Conservation (phyloP, 1,140 invertebrate genomes). For the Papilio dardanus region DNA sequence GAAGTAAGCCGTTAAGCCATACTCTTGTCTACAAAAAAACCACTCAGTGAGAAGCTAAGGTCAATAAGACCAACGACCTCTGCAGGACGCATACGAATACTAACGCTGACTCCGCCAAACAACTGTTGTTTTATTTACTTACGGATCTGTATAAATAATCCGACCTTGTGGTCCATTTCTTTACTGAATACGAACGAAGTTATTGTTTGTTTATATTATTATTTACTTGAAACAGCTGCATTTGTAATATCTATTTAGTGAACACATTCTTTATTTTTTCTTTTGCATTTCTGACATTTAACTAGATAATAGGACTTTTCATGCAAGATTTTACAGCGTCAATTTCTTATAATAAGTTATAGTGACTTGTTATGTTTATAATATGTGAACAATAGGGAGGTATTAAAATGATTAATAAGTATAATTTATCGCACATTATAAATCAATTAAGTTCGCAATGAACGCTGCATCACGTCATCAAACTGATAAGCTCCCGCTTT, state of each 20-base stretch:
- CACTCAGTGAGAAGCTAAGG: conserved; percentile 20
- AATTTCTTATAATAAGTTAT: no score
- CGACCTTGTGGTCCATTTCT: conserved; percentile 11
- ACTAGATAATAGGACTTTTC: no score
- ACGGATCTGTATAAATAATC: conserved; percentile 21
- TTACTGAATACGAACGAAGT: conserved; percentile 8
- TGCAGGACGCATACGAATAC: conserved; percentile 17
- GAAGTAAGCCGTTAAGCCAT: neutral
- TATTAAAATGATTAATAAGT: conserved; percentile 29
- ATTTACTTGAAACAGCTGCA: neutral
- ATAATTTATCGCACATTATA: conserved; percentile 40
- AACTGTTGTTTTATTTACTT: conserved; percentile 18
- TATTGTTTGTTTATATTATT: conserved; percentile 12
- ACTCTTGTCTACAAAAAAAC: neutral
- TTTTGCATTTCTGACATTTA: neutral
- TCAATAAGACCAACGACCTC: conserved; percentile 30
- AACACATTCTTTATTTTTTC: neutral
- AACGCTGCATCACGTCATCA: conserved; percentile 25
- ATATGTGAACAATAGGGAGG: neutral
- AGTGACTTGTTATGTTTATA: neutral
- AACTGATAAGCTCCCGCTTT: conserved; percentile 33
- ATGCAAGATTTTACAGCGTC: no score
- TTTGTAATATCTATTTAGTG: neutral
- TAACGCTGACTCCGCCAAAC: conserved; percentile 8
- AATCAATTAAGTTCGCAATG: conserved; percentile 35